These are phyloP conservation scores for Pavo muticus DNA, from an alignment of 2,113 vertebrate genomes.

Conservation along the genomic window DNA sequence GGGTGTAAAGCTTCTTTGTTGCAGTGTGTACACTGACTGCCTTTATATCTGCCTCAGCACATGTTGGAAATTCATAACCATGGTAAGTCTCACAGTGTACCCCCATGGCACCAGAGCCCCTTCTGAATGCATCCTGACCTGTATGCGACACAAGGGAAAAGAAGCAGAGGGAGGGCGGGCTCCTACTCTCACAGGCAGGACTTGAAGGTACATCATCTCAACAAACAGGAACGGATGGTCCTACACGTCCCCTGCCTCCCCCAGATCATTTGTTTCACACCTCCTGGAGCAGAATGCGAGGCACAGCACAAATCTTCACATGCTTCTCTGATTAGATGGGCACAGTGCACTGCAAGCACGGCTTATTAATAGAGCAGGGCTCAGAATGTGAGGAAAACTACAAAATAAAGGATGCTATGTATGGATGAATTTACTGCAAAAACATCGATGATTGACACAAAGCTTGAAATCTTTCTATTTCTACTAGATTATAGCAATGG, in stretches of 20 bases:
- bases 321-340: rapidly evolving
- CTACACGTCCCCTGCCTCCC: neutral
- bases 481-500: neutral
- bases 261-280: neutral
- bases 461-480: neutral
- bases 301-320: neutral
- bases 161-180: neutral
- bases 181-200: neutral
- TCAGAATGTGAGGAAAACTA: neutral
- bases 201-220: neutral
- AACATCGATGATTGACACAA: neutral
- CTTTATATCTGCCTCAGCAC: neutral
- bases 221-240: neutral
- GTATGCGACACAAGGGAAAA: neutral
- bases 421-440: neutral
- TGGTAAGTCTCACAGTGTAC: neutral
- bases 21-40: neutral
- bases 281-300: neutral
- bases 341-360: neutral
- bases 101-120: neutral
- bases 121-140: neutral
- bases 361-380: neutral
- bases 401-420: too few species aligned
- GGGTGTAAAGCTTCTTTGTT: neutral
- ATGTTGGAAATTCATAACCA: neutral